Base-by-base conservation (phyloP, 1,140 invertebrate genomes). In the Oscheius sp. region DNA sequence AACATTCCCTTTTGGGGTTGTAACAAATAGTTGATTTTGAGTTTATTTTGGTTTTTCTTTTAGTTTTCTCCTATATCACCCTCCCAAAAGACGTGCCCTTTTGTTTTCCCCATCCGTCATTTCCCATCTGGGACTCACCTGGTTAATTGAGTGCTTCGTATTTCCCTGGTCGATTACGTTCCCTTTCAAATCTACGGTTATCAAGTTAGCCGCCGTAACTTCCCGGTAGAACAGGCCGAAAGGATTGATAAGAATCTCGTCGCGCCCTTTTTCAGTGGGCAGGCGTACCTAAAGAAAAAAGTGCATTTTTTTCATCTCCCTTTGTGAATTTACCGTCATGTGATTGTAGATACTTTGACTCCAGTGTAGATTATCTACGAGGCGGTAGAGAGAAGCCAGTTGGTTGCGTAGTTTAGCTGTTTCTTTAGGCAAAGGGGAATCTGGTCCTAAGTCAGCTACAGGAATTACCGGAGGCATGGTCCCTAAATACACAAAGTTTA, bases 311-410 rank as follows among this genome's bases (percentile, higher is more conserved):
- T 3, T n/a, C 3, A 26, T n/a, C 20, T 52, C n/a, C 42, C 23
- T 35, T 36, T 35, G 13, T 49, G 38, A 52, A 62, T 87, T 86
- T 85, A 91, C 90, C 74, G 90, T 90, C 74, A 91, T 89, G 82
- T 91, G 90, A 82, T 91, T 91, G 84, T 90, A 90, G 77, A 91
- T 90, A 71, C 91, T 90, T 84, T 94, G 91, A 7, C 92, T 91
- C 95, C 95, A 99, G 36, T 95, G 95, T 83, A 94, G 93, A 42
- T 98, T 87, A 86, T 99, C 96, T 65, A 98, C 90, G 67, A 99
- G 87, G 84, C 96, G 90, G 87, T 95, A 99, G 2, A 95, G 89
- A 23, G 94, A 90, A n/a, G 96, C 95, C 76, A 99, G 86, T 88
- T 99, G 99, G 88, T 95, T 98, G 75, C 97, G 35, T 28, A 58